Evolutionary conservation across 2,888 invertebrate genomes (phyloP).

Genomic region (Microdon myrmicae): DNA sequence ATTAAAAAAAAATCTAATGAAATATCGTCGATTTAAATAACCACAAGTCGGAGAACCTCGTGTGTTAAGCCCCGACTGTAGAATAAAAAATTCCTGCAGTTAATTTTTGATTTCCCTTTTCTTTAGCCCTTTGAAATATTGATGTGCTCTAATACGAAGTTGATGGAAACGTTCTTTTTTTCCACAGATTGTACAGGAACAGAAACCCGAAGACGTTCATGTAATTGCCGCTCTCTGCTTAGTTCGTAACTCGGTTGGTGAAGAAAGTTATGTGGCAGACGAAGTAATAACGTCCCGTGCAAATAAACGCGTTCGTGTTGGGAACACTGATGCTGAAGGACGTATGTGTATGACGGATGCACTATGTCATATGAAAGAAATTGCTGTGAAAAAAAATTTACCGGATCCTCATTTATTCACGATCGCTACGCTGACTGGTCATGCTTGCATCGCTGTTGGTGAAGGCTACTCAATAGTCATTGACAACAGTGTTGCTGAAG

Average conservation of each 20-base stretch:
- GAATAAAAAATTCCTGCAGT: neutral
- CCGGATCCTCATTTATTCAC: conserved; percentile 87
- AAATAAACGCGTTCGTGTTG: conserved; percentile 85
- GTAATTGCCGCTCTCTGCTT: conserved; percentile 86
- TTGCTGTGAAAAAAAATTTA: conserved; percentile 72
- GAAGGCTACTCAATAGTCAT: conserved; percentile 79
- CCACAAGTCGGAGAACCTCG: too few species aligned
- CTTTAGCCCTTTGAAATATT: neutral
- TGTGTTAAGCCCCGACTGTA: too few species aligned
- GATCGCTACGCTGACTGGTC: conserved; percentile 90
- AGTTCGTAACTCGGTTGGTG: conserved; percentile 91
- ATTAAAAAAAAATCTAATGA: too few species aligned
- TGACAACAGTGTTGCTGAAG: conserved; percentile 80
- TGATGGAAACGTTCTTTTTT: conserved; percentile 69
- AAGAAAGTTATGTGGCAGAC: conserved; percentile 88
- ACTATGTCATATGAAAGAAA: conserved; percentile 76
- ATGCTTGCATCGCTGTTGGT: conserved; percentile 78
- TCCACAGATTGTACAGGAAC: conserved; percentile 65
- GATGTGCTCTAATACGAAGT: conserved; percentile 7
- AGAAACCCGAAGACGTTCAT: conserved; percentile 76
- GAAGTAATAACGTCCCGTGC: conserved; percentile 87
- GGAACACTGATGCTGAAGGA: conserved; percentile 96
- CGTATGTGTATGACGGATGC: conserved; percentile 93
- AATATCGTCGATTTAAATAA: too few species aligned
- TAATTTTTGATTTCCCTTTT: neutral